Evolutionary conservation across 2,888 invertebrate genomes (phyloP).

Genomic region (Hypercompe scribonia): DNA sequence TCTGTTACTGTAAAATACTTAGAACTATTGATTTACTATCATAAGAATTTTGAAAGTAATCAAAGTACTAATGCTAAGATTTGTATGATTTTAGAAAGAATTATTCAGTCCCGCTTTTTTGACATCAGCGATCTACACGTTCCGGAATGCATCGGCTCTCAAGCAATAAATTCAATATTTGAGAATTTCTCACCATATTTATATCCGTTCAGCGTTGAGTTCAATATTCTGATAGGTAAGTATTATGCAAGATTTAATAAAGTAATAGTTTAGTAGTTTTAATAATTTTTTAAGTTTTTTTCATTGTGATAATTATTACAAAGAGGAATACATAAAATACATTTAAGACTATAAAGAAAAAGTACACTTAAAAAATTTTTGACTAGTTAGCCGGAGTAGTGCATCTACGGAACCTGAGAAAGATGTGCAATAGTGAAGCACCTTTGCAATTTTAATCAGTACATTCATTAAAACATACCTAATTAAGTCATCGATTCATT

Average conservation of each 20-base stretch:
- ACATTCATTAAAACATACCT: too few species aligned
- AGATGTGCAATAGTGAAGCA: not conserved
- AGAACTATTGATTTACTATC: not conserved
- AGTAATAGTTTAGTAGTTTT: too few species aligned
- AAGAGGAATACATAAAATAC: not conserved
- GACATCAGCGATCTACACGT: conserved; percentile 75
- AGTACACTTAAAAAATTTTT: not conserved
- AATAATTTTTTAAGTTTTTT: too few species aligned
- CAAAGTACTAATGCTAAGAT: not conserved
- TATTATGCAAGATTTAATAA: conserved; percentile 2
- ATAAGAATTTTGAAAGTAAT: not conserved
- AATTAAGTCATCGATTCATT: not conserved
- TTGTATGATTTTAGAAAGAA: conserved; percentile 27
- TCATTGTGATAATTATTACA: too few species aligned
- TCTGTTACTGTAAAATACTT: too few species aligned
- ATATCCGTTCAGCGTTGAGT: conserved; percentile 93
- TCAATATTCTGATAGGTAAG: conserved; percentile 91
- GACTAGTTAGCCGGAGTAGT: not conserved
- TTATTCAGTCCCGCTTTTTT: conserved; percentile 52
- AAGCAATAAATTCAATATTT: conserved; percentile 80
- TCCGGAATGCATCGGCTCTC: conserved; percentile 79
- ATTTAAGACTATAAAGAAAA: not conserved
- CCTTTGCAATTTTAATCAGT: not conserved
- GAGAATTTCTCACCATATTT: conserved; percentile 91
- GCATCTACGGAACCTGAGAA: not conserved